Evolutionary conservation across 2,888 invertebrate species (phyloP), one percentile per base, ranked within the genome.

Genomic region (Strigamia transsilvanica): DNA sequence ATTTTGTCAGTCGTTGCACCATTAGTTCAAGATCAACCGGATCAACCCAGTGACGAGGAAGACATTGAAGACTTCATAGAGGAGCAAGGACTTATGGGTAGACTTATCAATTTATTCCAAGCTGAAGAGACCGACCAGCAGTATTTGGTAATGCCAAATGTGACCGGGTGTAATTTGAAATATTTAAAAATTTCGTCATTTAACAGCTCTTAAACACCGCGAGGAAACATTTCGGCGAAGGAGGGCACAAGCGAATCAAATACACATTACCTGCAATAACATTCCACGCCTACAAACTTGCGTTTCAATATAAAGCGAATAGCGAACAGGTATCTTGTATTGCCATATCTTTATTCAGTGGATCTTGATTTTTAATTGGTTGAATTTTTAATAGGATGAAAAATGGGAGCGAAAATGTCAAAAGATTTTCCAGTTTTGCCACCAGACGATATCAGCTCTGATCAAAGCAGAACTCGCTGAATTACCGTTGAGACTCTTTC

Each of bases 321-420:
- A 91, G 92, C 83, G 92, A 94, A 12, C 92, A 95, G 90, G 93
- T 93, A 84, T 77, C 2, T 2, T 6, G 41, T 38, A 78, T 0
- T 27, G 27, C 27, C 27, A 78, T 3, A 27, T 82, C 38, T 56
- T 41, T 32, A 78, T 51, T 27, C 38, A 34, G 56, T 51, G 32
- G 18, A 21, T 42, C 21, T 5, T 7, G 23, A 78, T 34, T 27
- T n/a, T 34, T 15, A 79, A 42, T 34, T 23, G 77, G 18, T 83
- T 27, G 10, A n/a, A 7, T 9, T 56, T 56, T 2, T 34, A 80
- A 15, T 82, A 94, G 92, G 98, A 99, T 87, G 95, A 95, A 82
- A 95, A 97, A 90, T 99, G 99, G 98, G 96, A 98, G 88, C 98
- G 97, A 88, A 99, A 99, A 87, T 97, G 98, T 86, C 94, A 95